phyloP scores from a whole-genome alignment of 2,888 invertebrate species.

The Nysson spinosus region DNA sequence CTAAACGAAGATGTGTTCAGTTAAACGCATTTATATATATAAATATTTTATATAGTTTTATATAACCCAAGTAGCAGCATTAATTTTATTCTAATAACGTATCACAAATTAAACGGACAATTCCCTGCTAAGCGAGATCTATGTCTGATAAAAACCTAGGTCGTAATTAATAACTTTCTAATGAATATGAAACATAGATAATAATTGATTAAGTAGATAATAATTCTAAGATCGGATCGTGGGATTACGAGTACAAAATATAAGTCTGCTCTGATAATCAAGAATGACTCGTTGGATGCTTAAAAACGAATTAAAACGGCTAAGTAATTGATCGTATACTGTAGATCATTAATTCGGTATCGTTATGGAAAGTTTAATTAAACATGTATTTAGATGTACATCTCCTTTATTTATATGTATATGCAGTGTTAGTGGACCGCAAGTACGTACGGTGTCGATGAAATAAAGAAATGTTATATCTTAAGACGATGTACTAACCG shows the following conservation, averaged over 20 bases:
- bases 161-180: conserved; percentile 34
- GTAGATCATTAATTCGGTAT: conserved; percentile 38
- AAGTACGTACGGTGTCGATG: conserved; percentile 15
- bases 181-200: conserved; percentile 58
- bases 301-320: conserved; percentile 33
- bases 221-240: conserved; percentile 52
- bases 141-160: too few species aligned
- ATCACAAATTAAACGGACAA: too few species aligned
- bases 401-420: background rate
- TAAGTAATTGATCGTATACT: conserved; percentile 36
- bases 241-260: conserved; percentile 62
- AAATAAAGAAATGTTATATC: conserved; percentile 1
- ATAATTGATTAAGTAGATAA: conserved; percentile 56
- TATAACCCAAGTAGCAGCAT: too few species aligned
- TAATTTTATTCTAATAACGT: too few species aligned
- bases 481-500: conserved; percentile 30
- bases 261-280: conserved; percentile 48
- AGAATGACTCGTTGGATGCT: conserved; percentile 25
- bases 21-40: too few species aligned
- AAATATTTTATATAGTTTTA: too few species aligned
- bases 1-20: too few species aligned
- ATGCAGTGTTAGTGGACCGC: conserved; percentile 18
- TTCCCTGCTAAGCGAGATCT: too few species aligned
- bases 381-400: conserved; percentile 10
- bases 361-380: conserved; percentile 25